Conservation (phyloP, 1,140 invertebrate species). For the Drosophila sp. region DNA sequence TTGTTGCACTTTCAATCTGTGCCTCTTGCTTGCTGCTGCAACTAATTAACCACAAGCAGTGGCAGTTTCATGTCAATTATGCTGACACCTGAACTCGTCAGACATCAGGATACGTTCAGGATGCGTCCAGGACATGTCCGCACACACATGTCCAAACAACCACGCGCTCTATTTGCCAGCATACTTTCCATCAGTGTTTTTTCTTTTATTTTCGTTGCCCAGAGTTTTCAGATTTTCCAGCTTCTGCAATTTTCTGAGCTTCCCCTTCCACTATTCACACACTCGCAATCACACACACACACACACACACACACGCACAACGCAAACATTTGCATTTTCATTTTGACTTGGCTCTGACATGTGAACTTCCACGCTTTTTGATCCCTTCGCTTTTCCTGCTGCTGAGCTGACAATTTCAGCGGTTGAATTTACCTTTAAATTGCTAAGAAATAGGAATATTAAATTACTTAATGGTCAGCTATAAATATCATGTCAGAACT, state of each 20-base stretch:
- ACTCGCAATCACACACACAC: slow-evolving; percentile 18
- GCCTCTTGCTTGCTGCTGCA: slow-evolving; percentile 13
- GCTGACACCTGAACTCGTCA: slow-evolving; percentile 44
- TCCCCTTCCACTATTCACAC: too few species aligned
- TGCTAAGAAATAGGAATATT: slow-evolving; percentile 7
- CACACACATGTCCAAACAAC: slow-evolving; percentile 4
- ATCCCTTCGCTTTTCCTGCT: not conserved
- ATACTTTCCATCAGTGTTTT: not conserved
- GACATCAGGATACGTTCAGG: slow-evolving; percentile 1
- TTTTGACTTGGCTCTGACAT: slow-evolving; percentile 16
- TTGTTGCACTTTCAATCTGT: slow-evolving; percentile 20
- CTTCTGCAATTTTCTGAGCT: slow-evolving; percentile 24
- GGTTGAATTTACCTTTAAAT: slow-evolving; percentile 31
- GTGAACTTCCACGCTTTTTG: slow-evolving; percentile 14
- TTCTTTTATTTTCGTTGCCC: not conserved
- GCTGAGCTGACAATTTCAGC: slow-evolving; percentile 29
- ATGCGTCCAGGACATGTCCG: slow-evolving; percentile 2
- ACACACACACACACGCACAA: slow-evolving; percentile 17
- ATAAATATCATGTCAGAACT: too few species aligned
- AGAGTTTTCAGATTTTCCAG: slow-evolving; percentile 19
- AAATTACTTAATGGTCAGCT: not conserved
- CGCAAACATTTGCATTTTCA: slow-evolving; percentile 30
- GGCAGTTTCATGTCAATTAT: slow-evolving; percentile 68
- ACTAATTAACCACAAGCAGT: slow-evolving; percentile 73
- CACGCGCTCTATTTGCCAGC: slow-evolving; percentile 11